phyloP scores from a whole-genome alignment of 2,797 vertebrate species.

The Lateolabrax maculatus region DNA sequence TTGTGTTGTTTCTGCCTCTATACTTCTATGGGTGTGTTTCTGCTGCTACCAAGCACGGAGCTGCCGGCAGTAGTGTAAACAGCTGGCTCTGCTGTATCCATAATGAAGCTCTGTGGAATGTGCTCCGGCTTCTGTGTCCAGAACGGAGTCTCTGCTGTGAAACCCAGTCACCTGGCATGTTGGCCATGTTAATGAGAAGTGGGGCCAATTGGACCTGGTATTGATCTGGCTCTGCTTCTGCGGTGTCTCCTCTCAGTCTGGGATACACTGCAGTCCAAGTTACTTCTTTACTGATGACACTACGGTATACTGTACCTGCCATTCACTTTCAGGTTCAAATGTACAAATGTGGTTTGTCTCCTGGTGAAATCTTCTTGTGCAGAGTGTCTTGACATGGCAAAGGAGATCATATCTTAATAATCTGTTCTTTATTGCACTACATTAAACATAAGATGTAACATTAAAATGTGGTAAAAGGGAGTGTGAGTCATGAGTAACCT shows the following conservation, averaged over 20 bases:
- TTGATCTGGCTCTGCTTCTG: slow-evolving; percentile 53
- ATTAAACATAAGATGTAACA: slow-evolving; percentile 5
- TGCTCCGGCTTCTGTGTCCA: slow-evolving; percentile 61
- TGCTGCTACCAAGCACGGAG: slow-evolving; percentile 23
- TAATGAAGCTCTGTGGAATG: slow-evolving; percentile 74
- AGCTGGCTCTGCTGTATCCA: slow-evolving; percentile 61
- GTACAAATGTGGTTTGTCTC: not conserved
- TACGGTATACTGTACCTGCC: not conserved
- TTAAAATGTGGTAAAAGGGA: slow-evolving; percentile 19
- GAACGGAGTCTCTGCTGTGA: slow-evolving; percentile 63
- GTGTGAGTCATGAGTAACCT: slow-evolving; percentile 44
- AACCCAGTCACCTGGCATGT: slow-evolving; percentile 68
- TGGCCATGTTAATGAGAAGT: slow-evolving; percentile 58
- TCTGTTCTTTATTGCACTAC: not conserved
- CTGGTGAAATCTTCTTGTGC: not conserved
- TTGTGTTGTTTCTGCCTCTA: slow-evolving; percentile 18
- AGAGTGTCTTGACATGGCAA: not conserved
- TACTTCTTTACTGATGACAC: slow-evolving; percentile 13
- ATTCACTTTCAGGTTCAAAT: slow-evolving; percentile 17
- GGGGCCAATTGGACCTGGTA: slow-evolving; percentile 60
- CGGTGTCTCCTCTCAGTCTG: slow-evolving; percentile 75
- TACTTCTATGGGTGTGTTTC: slow-evolving; percentile 18
- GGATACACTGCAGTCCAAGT: slow-evolving; percentile 18
- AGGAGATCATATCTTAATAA: not conserved
- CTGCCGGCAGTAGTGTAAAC: slow-evolving; percentile 71